Evolutionary conservation across 2,113 vertebrate genomes (phyloP).

Genomic region (Chaetodon trifascialis): DNA sequence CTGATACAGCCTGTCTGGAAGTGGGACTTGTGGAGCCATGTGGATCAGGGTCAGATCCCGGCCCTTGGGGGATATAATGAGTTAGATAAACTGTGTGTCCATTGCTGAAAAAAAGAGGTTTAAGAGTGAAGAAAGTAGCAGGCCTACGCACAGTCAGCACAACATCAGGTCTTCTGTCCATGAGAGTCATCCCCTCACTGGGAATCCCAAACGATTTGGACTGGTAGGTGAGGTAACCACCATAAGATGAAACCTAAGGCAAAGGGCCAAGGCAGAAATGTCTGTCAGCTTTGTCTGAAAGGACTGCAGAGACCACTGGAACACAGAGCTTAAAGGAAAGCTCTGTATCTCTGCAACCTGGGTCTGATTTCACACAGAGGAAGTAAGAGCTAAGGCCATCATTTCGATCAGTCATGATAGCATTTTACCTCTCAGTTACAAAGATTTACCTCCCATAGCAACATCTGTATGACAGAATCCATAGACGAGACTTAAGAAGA

Average conservation of each 20-base stretch:
- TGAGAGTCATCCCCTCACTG: constrained; percentile 90
- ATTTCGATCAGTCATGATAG: background rate
- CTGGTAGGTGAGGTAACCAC: constrained; percentile 93
- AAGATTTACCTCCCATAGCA: too few species aligned
- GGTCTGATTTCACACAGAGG: background rate
- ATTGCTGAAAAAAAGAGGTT: background rate
- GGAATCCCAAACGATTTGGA: constrained; percentile 94
- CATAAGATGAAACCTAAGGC: constrained; percentile 93
- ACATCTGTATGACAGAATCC: background rate
- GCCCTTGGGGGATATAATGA: constrained; percentile 79
- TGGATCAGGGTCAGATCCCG: constrained; percentile 86
- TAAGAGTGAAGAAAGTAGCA: background rate
- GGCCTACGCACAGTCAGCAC: constrained; percentile 86
- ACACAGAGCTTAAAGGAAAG: background rate
- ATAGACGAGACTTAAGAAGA: background rate
- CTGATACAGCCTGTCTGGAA: constrained; percentile 89
- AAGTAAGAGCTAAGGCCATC: background rate
- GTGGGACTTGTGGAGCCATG: constrained; percentile 82
- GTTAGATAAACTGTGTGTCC: background rate
- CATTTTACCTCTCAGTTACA: background rate
- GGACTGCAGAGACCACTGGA: background rate
- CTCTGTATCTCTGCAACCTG: background rate
- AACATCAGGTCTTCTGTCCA: constrained; percentile 88
- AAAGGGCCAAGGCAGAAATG: constrained; percentile 8
- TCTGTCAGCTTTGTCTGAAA: constrained; percentile 2